These are phyloP conservation scores for Scaptomyza montana DNA, from an alignment of 1,140 invertebrate genomes.

Conservation along the genomic window DNA sequence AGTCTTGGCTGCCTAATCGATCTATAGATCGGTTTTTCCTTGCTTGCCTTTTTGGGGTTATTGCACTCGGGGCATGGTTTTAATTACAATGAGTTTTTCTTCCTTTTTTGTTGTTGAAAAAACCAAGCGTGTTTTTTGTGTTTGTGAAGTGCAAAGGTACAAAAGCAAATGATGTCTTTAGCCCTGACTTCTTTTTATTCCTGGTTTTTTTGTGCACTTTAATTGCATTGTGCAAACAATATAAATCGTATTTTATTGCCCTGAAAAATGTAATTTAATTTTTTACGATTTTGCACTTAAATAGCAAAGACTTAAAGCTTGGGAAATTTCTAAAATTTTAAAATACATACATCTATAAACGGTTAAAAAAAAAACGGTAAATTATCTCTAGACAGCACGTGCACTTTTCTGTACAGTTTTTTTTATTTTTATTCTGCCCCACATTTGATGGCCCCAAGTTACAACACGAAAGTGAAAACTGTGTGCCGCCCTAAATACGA, in stretches of 20 bases:
- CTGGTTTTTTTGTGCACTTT: conserved; percentile 49
- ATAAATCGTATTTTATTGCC: conserved; percentile 80
- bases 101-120: conserved; percentile 57
- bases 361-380: conserved; percentile 10
- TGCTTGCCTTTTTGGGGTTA: conserved; percentile 72
- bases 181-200: conserved; percentile 53
- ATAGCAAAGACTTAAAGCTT: conserved; percentile 39
- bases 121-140: conserved; percentile 63
- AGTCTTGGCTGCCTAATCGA: conserved; percentile 74
- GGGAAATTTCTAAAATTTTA: conserved; percentile 21
- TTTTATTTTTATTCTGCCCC: background rate
- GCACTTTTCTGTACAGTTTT: conserved; percentile 21
- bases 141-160: conserved; percentile 60
- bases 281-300: conserved; percentile 81
- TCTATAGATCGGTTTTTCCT: conserved; percentile 59
- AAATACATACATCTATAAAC: conserved; percentile 11
- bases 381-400: conserved; percentile 26
- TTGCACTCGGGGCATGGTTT: conserved; percentile 65
- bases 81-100: conserved; percentile 43
- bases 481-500: conserved; percentile 40
- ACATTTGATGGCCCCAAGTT: conserved; percentile 28
- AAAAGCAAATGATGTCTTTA: conserved; percentile 82
- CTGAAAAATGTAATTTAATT: conserved; percentile 74
- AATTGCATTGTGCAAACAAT: conserved; percentile 81
- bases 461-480: conserved; percentile 42